Evolutionary conservation across 2,888 invertebrate genomes (phyloP).

Genomic region (Pterostichus niger): DNA sequence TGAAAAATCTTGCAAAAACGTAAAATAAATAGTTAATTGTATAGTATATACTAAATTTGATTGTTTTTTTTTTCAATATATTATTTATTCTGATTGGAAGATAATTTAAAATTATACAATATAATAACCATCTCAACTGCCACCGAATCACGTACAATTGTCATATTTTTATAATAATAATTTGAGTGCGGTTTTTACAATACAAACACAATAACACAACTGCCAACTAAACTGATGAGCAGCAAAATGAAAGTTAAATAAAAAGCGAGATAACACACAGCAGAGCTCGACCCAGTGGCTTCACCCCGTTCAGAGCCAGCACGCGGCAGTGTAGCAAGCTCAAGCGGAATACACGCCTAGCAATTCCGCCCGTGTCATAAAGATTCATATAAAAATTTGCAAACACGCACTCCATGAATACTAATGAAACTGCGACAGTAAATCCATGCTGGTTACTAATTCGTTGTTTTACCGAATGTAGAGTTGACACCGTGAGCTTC

Average conservation of each 20-base stretch:
- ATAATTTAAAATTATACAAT: too few relatives aligned
- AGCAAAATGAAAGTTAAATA: constrained; percentile 40
- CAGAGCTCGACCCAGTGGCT: not conserved
- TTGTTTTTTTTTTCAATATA: too few relatives aligned
- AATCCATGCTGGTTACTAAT: constrained; percentile 40
- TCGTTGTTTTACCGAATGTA: constrained; percentile 2
- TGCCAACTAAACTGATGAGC: constrained; percentile 14
- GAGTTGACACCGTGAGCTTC: not conserved
- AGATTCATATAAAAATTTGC: constrained; percentile 53
- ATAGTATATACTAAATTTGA: too few relatives aligned
- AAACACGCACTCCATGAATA: constrained; percentile 48
- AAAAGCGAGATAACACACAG: constrained; percentile 25
- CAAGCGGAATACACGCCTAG: not conserved
- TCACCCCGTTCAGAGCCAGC: not conserved
- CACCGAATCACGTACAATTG: not conserved
- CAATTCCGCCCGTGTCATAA: constrained; percentile 44
- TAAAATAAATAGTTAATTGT: too few relatives aligned
- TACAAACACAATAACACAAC: constrained; percentile 16
- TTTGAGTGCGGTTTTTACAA: not conserved
- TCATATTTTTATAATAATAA: not conserved
- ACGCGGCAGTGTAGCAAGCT: not conserved
- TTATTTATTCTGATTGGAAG: too few relatives aligned
- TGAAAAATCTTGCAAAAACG: too few relatives aligned
- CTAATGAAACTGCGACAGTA: constrained; percentile 36
- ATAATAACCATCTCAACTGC: too few relatives aligned